Evolutionary conservation across 2,888 invertebrate species (phyloP).

Genomic region (Tetramorium bicarinatum): DNA sequence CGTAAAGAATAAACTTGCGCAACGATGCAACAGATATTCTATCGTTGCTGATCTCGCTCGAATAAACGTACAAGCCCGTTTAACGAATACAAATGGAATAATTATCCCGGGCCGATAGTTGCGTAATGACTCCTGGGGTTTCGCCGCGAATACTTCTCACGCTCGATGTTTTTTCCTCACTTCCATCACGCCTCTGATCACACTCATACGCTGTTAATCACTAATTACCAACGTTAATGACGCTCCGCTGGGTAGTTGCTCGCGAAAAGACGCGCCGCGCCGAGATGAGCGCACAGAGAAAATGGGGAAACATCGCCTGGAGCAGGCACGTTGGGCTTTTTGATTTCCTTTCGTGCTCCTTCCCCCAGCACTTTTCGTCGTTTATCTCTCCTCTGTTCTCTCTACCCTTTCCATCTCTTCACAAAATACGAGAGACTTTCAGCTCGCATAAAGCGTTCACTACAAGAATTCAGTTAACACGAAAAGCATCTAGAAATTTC

Average conservation of each 20-base stretch:
- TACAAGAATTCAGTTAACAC: conserved; percentile 72
- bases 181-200: conserved; percentile 6
- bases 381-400: not conserved
- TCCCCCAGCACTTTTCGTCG: not conserved
- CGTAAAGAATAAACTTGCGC: conserved; percentile 36
- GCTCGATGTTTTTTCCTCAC: not conserved
- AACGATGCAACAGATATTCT: conserved; percentile 22
- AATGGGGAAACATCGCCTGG: conserved; percentile 42
- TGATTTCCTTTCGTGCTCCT: not conserved
- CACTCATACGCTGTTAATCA: conserved; percentile 10
- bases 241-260: not conserved
- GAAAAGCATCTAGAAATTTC: conserved; percentile 78
- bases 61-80: conserved; percentile 34
- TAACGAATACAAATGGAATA: conserved; percentile 55
- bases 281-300: conserved; percentile 25
- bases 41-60: conserved; percentile 23
- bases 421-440: conserved; percentile 31
- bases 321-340: conserved; percentile 31
- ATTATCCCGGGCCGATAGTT: conserved; percentile 35
- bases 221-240: conserved; percentile 46
- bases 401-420: not conserved
- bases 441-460: conserved; percentile 63
- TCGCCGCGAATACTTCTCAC: conserved; percentile 23
- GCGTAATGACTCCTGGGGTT: not conserved
- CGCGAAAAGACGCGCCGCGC: conserved; percentile 10